Percentiles rank a stretch among this genome's conserved stretches.
phyloP scores from a whole-genome alignment of 2,113 vertebrate species.

The Lathamus discolor region DNA sequence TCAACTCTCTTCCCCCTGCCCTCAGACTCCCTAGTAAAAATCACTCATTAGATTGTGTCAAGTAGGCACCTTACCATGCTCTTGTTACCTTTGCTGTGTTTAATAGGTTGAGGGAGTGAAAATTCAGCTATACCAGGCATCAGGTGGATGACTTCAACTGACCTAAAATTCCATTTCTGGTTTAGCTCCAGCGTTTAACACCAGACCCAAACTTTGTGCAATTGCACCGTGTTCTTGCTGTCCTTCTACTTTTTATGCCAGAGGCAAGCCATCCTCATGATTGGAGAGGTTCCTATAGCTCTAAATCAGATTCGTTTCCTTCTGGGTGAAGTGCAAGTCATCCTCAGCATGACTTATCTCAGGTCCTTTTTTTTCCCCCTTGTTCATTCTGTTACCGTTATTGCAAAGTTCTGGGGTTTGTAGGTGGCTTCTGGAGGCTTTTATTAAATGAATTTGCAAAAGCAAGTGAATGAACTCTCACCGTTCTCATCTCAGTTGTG shows the following conservation, averaged over 20 bases:
- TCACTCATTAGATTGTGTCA: neutral
- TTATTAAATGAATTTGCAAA: neutral
- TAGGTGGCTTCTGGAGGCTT: neutral
- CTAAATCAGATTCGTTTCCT: neutral
- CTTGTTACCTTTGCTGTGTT: neutral
- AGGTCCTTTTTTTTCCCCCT: neutral
- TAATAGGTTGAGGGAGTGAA: neutral
- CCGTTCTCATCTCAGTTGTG: neutral
- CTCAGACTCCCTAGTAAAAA: neutral
- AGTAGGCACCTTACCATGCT: neutral
- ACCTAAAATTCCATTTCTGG: neutral
- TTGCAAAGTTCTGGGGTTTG: neutral
- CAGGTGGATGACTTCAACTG: neutral
- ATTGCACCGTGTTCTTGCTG: neutral
- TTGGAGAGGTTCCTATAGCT: neutral
- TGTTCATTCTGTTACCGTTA: neutral
- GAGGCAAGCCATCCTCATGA: neutral
- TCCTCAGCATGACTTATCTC: neutral
- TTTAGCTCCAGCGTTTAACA: neutral
- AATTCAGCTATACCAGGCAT: fast-evolving
- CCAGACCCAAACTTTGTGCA: neutral
- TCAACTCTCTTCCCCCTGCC: neutral
- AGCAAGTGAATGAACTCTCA: neutral
- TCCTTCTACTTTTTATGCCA: neutral
- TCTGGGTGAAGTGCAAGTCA: slow-evolving; percentile 26